Evolutionary conservation across 2,888 invertebrate genomes (phyloP), one percentile per base, ranked within the genome.

Genomic region (Polymixis lichenea): DNA sequence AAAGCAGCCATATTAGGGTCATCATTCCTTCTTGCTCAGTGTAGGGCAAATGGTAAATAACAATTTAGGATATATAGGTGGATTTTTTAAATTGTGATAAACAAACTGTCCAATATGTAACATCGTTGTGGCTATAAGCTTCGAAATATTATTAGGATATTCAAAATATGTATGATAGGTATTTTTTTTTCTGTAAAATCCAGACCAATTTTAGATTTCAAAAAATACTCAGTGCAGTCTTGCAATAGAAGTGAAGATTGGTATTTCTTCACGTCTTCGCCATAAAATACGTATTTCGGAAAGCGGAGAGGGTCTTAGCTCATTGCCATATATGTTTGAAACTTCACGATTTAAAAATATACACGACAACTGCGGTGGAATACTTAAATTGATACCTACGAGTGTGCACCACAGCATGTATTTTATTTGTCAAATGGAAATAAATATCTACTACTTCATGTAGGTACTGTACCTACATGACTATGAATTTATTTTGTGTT

Each of bases 301-400:
- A 64, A 76, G 60, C 58, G 49, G 19, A 49, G 64, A 71, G 46
- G 58, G 62, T 68, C 62, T 60, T 71, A 81, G 67, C 51, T 32
- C 74, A 61, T 69, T 76, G 66, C 72, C 78, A 78, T 73, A 68
- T 78, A 55, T 79, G n/a, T n/a, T 75, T 79, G 72, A 62, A 72
- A 67, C 61, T 70, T 66, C 13, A 60, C 81, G 72, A 72, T 84
- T 86, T 82, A 78, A 85, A 80, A 79, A 72, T 78, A 58, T 51
- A 55, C 61, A 67, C 51, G 51, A 70, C 38, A 51, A 65, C 71
- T 60, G 25, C 51, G 60, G 56, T 53, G 32, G 43, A 58, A 56
- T 76, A n/a, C n/a, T n/a, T n/a, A 53, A 73, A 68, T 64, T 64
- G 25, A 58, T 58, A 64, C 22, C 7, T 51, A 77, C 19, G 6